A percentile compares a stretch with the other conserved stretches of the same genome.
These are phyloP conservation scores for Temnothorax rugatulus DNA, from an alignment of 2,888 invertebrate species.

Conservation along the genomic window DNA sequence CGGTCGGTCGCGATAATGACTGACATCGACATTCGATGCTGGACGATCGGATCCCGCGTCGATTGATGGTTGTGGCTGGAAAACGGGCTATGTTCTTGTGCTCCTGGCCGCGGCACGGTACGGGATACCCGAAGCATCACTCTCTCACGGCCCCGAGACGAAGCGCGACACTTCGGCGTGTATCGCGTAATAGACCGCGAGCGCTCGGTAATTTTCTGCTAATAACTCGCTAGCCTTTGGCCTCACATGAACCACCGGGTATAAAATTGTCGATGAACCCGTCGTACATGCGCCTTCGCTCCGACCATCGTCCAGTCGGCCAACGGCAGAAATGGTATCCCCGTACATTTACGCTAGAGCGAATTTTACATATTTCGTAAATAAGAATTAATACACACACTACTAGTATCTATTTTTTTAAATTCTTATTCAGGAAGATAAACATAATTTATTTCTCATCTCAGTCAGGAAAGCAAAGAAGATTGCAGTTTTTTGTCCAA, in stretches of 20 bases:
- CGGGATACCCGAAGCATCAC: constrained; percentile 42
- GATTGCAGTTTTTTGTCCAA: constrained; percentile 6
- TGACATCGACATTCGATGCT: constrained; percentile 47
- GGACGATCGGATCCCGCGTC: constrained; percentile 44
- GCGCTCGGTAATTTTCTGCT: constrained; percentile 72
- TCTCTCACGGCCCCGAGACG: constrained; percentile 73
- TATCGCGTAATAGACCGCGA: constrained; percentile 71
- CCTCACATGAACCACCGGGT: constrained; percentile 54
- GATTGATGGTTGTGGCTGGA: constrained; percentile 52
- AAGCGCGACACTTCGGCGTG: constrained; percentile 71
- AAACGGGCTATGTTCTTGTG: constrained; percentile 40
- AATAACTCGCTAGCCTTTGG: constrained; percentile 72
- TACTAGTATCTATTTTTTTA: neutral
- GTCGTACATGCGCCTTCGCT: constrained; percentile 30
- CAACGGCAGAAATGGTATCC: constrained; percentile 38
- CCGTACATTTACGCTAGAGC: neutral
- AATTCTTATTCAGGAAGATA: neutral
- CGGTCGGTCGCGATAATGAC: constrained; percentile 61
- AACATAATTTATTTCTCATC: neutral
- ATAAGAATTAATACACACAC: constrained; percentile 3
- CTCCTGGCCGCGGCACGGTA: constrained; percentile 25
- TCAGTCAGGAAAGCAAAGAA: neutral
- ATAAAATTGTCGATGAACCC: constrained; percentile 46
- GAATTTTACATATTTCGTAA: constrained; percentile 19
- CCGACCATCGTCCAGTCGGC: constrained; percentile 17